Percentiles rank a stretch among this genome's conserved stretches.
phyloP scores from a whole-genome alignment of 2,888 invertebrate species.

The Drosophila borealis region DNA sequence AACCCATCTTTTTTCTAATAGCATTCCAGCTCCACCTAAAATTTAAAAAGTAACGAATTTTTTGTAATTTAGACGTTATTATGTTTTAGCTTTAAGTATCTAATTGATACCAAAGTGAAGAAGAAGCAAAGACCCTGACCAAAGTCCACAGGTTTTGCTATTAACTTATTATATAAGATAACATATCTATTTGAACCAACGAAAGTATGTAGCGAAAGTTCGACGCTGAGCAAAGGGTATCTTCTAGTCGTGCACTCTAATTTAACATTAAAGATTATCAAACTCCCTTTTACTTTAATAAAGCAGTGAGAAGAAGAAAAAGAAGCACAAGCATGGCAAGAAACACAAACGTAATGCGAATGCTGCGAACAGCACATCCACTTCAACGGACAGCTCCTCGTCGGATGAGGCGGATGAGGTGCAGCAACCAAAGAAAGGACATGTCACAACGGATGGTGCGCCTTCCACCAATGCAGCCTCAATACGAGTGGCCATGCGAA shows the following conservation, averaged over 20 bases:
- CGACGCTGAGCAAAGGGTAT: too few relatives aligned
- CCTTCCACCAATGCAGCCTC: conserved; percentile 85
- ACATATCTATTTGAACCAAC: too few relatives aligned
- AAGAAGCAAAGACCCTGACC: too few relatives aligned
- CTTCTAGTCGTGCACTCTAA: too few relatives aligned
- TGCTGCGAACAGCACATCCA: conserved; percentile 63
- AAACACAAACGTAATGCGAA: conserved; percentile 83
- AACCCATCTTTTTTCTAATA: too few relatives aligned
- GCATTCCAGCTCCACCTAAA: too few relatives aligned
- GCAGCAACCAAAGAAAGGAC: conserved; percentile 60
- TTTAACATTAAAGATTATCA: neutral
- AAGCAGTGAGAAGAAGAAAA: conserved; percentile 86
- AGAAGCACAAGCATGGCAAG: conserved; percentile 85
- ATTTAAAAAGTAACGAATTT: too few relatives aligned
- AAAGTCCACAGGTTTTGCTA: too few relatives aligned
- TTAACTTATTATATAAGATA: too few relatives aligned
- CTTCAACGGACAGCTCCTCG: conserved; percentile 73
- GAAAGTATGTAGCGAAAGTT: too few relatives aligned
- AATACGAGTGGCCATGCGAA: conserved; percentile 88
- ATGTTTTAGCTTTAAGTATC: neutral
- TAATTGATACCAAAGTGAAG: too few relatives aligned
- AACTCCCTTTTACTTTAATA: neutral
- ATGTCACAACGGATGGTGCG: conserved; percentile 19
- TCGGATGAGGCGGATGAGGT: conserved; percentile 58
- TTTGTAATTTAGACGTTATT: too few relatives aligned